These are phyloP conservation scores for Heterochromis multidens DNA, from an alignment of 2,113 vertebrate species.

Conservation along the genomic window DNA sequence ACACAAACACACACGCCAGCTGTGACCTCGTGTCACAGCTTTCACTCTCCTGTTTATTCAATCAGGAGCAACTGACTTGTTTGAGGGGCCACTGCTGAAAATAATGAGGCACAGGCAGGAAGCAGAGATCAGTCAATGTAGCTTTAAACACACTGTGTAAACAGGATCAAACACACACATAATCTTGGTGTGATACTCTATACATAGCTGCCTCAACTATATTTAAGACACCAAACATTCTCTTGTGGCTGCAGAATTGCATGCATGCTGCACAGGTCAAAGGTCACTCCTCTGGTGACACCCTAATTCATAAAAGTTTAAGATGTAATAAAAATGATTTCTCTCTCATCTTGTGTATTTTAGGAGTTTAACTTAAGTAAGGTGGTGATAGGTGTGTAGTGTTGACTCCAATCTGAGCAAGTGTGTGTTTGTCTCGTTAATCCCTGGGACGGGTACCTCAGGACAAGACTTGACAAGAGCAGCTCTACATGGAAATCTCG, in stretches of 20 bases:
- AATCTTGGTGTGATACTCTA: neutral
- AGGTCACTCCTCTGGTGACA: neutral
- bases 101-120: neutral
- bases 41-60: conserved; percentile 57
- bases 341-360: neutral
- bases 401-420: neutral
- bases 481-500: neutral
- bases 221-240: conserved; percentile 6
- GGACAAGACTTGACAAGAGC: conserved; percentile 62
- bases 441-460: neutral
- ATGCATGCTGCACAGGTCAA: neutral
- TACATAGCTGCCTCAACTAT: conserved; percentile 1
- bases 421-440: neutral
- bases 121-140: neutral
- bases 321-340: neutral
- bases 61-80: conserved; percentile 53
- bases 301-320: neutral
- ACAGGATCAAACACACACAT: conserved; percentile 5
- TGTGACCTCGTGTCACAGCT: conserved; percentile 57
- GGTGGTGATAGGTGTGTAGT: neutral
- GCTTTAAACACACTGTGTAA: neutral
- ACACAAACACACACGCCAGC: conserved; percentile 45
- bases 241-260: neutral
- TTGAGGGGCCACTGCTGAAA: neutral
- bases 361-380: neutral